Base-by-base conservation (phyloP, 2,888 invertebrate species). In the Caenorhabditis sp. region DNA sequence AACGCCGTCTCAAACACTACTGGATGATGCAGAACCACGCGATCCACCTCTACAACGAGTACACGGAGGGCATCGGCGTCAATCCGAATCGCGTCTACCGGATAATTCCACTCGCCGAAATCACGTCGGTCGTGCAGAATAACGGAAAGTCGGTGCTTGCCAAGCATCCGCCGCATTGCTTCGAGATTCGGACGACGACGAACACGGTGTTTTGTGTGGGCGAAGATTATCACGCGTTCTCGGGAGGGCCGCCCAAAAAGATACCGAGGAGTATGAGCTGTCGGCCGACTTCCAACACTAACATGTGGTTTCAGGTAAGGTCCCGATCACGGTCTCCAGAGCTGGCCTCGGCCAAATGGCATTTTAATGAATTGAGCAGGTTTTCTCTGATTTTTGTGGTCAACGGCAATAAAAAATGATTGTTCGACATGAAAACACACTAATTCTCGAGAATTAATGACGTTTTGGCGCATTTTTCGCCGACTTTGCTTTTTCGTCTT, bases 201-300 rank as follows among this genome's bases (percentile, higher is more conserved):
- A 82, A 82, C 43, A 68, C 48, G 11, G 87, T 87, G 2, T 89
- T 83, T 56, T 89, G 89, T 59, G 87, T 89, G 8, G 89, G 89
- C 3, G 89, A 89, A 58, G 86, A 89, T 37, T 78, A 84, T 46
- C 82, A 87, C 46, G 81, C 81, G 15, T 81, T 79, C 39, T 78
- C 80, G 7, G 81, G 80, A 2, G 82, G 79, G 13, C 82, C 82
- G 13, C 80, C 81, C 8, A 81, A 79, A 32, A 82, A 82, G 53
- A 77, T 82, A 22, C 82, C 82, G n/a, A 50, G 82, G 17, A 75
- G 72, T 65, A 73, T 80, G 76, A 80, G 78, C 56, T 62, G 74
- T 13, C 45, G 78, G 39, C 82, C 82, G 0, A 76, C 76, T n/a
- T 75, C 84, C 9, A 85, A 83, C 59, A 83, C 82, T 11, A 80